phyloP scores from a whole-genome alignment of 2,888 invertebrate genomes.

The Axea sp. region DNA sequence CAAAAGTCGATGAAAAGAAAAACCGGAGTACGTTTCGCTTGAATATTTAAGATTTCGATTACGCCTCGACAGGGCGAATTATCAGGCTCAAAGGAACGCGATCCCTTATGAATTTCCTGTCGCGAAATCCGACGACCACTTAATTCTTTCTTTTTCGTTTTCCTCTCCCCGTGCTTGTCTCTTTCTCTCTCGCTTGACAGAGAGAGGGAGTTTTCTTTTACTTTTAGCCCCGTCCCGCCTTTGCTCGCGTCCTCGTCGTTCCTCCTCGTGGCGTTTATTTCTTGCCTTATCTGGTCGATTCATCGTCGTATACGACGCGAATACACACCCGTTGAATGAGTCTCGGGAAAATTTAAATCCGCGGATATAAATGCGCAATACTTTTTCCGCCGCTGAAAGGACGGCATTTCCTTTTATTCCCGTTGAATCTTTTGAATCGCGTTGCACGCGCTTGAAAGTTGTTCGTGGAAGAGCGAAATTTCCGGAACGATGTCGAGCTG shows the following conservation, averaged over 20 bases:
- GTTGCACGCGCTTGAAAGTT: conserved; percentile 17
- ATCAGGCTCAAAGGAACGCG: not conserved
- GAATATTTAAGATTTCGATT: conserved; percentile 32
- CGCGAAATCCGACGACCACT: not conserved
- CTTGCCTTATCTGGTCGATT: not conserved
- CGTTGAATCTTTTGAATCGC: conserved; percentile 27
- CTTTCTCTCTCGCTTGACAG: too few relatives aligned
- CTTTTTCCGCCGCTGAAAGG: conserved; percentile 38
- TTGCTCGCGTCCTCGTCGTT: not conserved
- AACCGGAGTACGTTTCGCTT: not conserved
- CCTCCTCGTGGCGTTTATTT: not conserved
- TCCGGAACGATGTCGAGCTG: conserved; percentile 11
- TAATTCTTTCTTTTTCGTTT: not conserved
- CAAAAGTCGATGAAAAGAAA: not conserved
- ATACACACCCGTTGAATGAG: conserved; percentile 21
- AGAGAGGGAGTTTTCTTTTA: not conserved
- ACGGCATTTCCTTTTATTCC: conserved; percentile 35
- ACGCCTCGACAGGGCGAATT: conserved; percentile 8
- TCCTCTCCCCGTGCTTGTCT: not conserved
- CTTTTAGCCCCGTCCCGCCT: not conserved
- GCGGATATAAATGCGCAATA: conserved; percentile 47
- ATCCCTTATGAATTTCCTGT: not conserved
- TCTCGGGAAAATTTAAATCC: conserved; percentile 29
- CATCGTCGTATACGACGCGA: not conserved
- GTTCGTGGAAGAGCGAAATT: conserved; percentile 19